Base-by-base conservation (phyloP, 1,140 invertebrate species). In the Trachelipus rathkii region DNA sequence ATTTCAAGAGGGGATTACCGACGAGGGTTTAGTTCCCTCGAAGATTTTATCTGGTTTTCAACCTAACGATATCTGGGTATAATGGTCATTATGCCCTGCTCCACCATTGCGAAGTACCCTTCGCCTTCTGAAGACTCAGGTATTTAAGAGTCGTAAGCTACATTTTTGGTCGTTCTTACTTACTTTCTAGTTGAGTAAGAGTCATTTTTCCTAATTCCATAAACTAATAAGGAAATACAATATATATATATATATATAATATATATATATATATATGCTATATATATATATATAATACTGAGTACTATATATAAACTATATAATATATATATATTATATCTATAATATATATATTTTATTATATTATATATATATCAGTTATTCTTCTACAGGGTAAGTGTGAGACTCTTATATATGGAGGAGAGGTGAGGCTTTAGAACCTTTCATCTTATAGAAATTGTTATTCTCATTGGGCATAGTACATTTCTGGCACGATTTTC, bases 211-310 rank as follows among this genome's bases (percentile, higher is more conserved):
- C 50, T 60, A 33, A 33, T 33, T 33, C 33, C 2, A 33, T 33
- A 33, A 33, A 33, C 33, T 33, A 60, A 60, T 15, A 8, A 60
- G 8, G 19, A 19, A 15, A 60, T 60, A 60, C 50, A 60, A 19
- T 60, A 60, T 60, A 15, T 60, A 60, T 60, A 60, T 60, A 60
- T 60, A 60, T 60, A 60, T 60, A 60, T 60, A 60, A 60, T 60
- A 60, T 60, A 60, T 60, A 60, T 60, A 60, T 60, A 60, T 60
- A 60, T 60, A 60, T 60, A 60, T 60, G 8, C n/a, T 60, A 60
- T 60, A 60, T 60, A 60, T 60, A 60, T 60, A 60, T 60, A 60
- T 60, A 60, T 60, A 60, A n/a, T n/a, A n/a, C n/a, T n/a, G n/a
- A n/a, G n/a, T n/a, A n/a, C n/a, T 60, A 60, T 60, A 60, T 60